A percentile compares a stretch with the other conserved stretches of the same genome.
Evolutionary conservation across 2,888 invertebrate genomes (phyloP).

Genomic region (Apamea sordens): DNA sequence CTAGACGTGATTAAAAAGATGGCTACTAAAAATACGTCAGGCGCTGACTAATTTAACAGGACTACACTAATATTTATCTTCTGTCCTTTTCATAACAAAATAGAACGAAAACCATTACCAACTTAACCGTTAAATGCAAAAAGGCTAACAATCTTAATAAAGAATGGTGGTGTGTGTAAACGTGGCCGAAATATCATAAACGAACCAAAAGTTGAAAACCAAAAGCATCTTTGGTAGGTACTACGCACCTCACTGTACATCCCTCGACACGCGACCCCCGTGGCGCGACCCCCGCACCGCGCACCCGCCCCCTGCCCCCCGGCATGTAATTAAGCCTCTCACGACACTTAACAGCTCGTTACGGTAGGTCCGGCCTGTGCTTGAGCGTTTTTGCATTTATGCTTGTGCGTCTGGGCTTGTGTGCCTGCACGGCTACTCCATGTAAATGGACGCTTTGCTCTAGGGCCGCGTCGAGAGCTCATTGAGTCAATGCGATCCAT

Average conservation of each 20-base stretch:
- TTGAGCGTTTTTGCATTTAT: constrained; percentile 3
- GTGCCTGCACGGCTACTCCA: constrained; percentile 37
- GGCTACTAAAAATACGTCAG: no score
- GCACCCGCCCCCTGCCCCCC: constrained; percentile 10
- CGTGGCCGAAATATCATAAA: background rate
- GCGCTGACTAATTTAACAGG: no score
- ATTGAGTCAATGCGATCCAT: constrained; percentile 28
- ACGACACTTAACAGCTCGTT: constrained; percentile 81
- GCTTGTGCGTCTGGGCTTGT: constrained; percentile 34
- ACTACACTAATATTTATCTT: no score
- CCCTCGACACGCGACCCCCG: constrained; percentile 43
- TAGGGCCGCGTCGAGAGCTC: constrained; percentile 14
- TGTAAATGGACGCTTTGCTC: constrained; percentile 41
- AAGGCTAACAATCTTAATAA: background rate
- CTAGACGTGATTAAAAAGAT: no score
- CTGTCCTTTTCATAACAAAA: no score
- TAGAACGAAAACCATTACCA: no score
- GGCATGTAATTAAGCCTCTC: constrained; percentile 78
- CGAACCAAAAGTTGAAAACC: background rate
- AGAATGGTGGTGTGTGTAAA: background rate
- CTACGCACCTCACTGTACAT: constrained; percentile 35
- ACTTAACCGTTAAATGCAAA: background rate
- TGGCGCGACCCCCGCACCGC: background rate
- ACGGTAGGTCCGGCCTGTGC: constrained; percentile 78
- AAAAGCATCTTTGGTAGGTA: constrained; percentile 15